Evolutionary conservation across 2,113 vertebrate species (phyloP).

Genomic region (Symphodus melops): DNA sequence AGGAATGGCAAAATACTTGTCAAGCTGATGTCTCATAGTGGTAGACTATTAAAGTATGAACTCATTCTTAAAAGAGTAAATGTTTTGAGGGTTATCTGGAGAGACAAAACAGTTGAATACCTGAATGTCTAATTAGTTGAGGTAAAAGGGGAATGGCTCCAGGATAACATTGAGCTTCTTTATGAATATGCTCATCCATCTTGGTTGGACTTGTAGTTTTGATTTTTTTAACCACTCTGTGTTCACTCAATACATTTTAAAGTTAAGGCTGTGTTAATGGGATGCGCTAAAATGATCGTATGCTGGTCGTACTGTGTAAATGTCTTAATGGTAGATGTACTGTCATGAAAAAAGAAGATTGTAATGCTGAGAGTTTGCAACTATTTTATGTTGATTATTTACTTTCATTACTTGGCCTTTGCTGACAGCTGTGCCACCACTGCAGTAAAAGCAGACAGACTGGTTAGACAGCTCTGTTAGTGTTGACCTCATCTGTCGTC

Average conservation of each 20-base stretch:
- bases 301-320: too few species aligned
- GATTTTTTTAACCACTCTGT: background rate
- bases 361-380: background rate
- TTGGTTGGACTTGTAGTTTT: background rate
- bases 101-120: too few species aligned
- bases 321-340: too few species aligned
- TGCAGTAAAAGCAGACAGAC: constrained; percentile 25
- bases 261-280: too few species aligned
- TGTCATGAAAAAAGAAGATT: too few species aligned
- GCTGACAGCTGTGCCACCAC: constrained; percentile 23
- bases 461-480: constrained; percentile 29
- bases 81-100: background rate
- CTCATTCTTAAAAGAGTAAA: background rate
- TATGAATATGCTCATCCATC: background rate
- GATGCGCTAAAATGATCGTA: too few species aligned
- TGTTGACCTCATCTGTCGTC: constrained; percentile 69
- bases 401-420: background rate
- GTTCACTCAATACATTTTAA: background rate
- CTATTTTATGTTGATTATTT: constrained; percentile 10
- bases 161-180: constrained; percentile 10
- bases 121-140: constrained; percentile 13
- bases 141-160: background rate
- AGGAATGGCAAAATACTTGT: too few species aligned
- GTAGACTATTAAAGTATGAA: background rate
- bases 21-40: background rate